Evolutionary conservation across 2,888 invertebrate genomes (phyloP).

Genomic region (Nebria salina): DNA sequence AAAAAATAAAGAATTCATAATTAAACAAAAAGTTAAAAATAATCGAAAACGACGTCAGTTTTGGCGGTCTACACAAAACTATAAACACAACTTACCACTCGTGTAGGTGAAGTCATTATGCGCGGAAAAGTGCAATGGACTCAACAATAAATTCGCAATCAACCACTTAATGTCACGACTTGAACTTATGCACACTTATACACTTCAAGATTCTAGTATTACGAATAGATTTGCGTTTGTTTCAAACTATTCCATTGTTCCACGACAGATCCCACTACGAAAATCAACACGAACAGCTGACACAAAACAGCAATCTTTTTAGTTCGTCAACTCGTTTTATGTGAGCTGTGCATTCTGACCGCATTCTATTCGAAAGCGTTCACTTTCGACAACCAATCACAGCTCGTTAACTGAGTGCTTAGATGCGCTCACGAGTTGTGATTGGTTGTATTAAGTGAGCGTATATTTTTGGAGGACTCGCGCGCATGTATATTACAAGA

Average conservation of each 20-base stretch:
- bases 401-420: not conserved
- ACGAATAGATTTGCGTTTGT: not conserved
- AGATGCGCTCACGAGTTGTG: not conserved
- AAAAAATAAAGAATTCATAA: not conserved
- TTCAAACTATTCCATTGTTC: not conserved
- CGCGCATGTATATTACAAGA: not conserved
- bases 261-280: not conserved
- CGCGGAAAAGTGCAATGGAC: conserved; percentile 36
- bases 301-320: not conserved
- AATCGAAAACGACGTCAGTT: conserved; percentile 3
- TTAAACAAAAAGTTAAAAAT: conserved; percentile 13
- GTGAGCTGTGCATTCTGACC: not conserved
- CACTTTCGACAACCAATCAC: not conserved
- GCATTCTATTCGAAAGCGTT: not conserved
- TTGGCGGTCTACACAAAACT: not conserved
- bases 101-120: conserved; percentile 53
- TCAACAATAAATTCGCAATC: conserved; percentile 18
- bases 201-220: not conserved
- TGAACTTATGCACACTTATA: not conserved
- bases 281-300: not conserved
- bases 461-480: not conserved
- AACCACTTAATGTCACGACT: not conserved
- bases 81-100: conserved; percentile 51
- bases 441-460: not conserved
- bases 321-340: not conserved